Conservation (phyloP, 2,888 invertebrate species). For the Ornithoptera priamus region DNA sequence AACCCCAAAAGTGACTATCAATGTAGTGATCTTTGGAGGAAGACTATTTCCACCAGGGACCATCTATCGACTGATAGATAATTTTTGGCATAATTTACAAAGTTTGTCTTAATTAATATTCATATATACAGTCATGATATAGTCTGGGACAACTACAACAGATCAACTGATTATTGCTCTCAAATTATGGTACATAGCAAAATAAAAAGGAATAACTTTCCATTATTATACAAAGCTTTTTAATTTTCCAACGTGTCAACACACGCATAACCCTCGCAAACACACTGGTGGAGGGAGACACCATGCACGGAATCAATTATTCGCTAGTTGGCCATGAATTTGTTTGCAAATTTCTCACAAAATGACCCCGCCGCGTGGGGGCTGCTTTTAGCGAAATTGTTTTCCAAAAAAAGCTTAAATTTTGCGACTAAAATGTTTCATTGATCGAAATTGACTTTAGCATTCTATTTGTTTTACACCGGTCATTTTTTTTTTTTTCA, state of each 20-base stretch:
- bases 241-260: conserved; percentile 14
- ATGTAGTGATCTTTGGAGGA: too few relatives aligned
- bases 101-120: too few relatives aligned
- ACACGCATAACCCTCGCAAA: conserved; percentile 10
- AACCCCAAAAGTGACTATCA: too few relatives aligned
- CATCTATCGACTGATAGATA: too few relatives aligned
- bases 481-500: conserved; percentile 6
- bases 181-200: too few relatives aligned
- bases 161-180: too few relatives aligned
- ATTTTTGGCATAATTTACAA: too few relatives aligned
- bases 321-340: conserved; percentile 27
- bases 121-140: too few relatives aligned
- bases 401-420: conserved; percentile 23
- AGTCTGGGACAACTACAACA: too few relatives aligned
- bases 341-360: conserved; percentile 22
- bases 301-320: conserved; percentile 26
- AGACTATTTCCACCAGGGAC: too few relatives aligned
- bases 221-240: background rate
- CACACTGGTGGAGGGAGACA: conserved; percentile 14
- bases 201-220: too few relatives aligned
- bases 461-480: conserved; percentile 18
- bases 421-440: conserved; percentile 26
- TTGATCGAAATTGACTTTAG: conserved; percentile 23
- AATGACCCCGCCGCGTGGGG: conserved; percentile 23
- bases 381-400: conserved; percentile 26